A percentile compares a stretch with the other conserved stretches of the same genome.
phyloP scores from a whole-genome alignment of 2,888 invertebrate genomes.

The Phyllotreta striolata region DNA sequence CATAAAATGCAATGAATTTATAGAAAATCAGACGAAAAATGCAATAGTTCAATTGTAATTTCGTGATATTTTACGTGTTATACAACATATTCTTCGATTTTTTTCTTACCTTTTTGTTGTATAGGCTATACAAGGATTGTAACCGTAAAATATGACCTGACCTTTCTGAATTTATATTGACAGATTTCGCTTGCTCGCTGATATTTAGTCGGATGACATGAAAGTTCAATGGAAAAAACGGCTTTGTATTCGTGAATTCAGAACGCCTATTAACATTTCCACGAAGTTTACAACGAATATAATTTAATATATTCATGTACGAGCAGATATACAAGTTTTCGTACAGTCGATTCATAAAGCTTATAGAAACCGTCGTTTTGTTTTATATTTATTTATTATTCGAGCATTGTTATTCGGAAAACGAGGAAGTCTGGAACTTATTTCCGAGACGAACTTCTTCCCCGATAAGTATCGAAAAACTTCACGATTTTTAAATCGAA shows the following conservation, averaged over 20 bases:
- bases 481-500: constrained; percentile 9
- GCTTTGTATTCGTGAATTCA: constrained; percentile 27
- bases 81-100: constrained; percentile 9
- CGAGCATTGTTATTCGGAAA: too few species aligned
- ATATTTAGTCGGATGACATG: constrained; percentile 39
- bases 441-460: not conserved
- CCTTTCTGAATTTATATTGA: constrained; percentile 45
- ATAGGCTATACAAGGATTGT: constrained; percentile 36
- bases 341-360: too few species aligned
- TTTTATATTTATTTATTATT: too few species aligned
- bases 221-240: constrained; percentile 26
- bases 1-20: not conserved
- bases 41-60: constrained; percentile 1
- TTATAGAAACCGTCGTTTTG: too few species aligned
- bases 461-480: not conserved
- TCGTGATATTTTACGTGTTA: constrained; percentile 20
- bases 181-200: constrained; percentile 46
- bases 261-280: constrained; percentile 36
- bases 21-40: not conserved
- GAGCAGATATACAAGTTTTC: too few species aligned
- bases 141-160: constrained; percentile 43
- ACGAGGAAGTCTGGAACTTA: not conserved
- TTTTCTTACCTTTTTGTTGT: constrained; percentile 23
- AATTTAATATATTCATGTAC: not conserved
- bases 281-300: constrained; percentile 5